Evolutionary conservation across 2,888 invertebrate species (phyloP).

Genomic region (Hypsopygia costalis): DNA sequence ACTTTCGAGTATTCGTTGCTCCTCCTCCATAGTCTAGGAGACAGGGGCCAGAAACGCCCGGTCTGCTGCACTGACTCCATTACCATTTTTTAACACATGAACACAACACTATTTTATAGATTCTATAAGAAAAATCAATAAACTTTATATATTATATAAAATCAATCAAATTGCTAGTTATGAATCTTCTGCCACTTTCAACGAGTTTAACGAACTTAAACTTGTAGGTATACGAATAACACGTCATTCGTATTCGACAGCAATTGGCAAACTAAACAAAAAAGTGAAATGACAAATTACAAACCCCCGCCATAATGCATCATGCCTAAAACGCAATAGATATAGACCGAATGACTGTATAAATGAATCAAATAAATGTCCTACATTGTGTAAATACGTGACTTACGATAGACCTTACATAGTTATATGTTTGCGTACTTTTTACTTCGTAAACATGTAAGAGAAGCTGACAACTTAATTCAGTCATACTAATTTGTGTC

Average conservation of each 20-base stretch:
- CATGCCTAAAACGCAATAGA: conserved; percentile 38
- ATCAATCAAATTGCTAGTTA: background rate
- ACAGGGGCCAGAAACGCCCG: conserved; percentile 71
- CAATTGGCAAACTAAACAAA: conserved; percentile 42
- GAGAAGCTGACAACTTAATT: too few species aligned
- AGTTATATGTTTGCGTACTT: too few species aligned
- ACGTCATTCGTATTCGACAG: conserved; percentile 41
- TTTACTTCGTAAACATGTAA: too few species aligned
- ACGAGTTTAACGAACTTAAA: background rate
- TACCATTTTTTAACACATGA: conserved; percentile 55
- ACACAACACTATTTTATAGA: conserved; percentile 51
- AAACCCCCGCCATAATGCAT: conserved; percentile 35
- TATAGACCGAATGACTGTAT: conserved; percentile 32
- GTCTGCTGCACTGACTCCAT: conserved; percentile 67
- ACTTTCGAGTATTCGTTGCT: conserved; percentile 73
- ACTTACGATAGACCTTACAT: conserved; percentile 10
- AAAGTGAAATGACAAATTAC: conserved; percentile 34
- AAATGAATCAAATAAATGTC: conserved; percentile 33
- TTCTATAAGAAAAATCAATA: conserved; percentile 20
- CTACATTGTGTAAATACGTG: conserved; percentile 5
- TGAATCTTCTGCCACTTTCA: too few species aligned
- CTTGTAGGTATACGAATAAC: conserved; percentile 2
- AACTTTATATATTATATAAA: too few species aligned
- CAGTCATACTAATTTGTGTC: too few species aligned
- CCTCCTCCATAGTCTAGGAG: conserved; percentile 68